Evolutionary conservation across 2,888 invertebrate genomes (phyloP), one percentile per base, ranked within the genome.

Genomic region (Rhagonycha fulva): DNA sequence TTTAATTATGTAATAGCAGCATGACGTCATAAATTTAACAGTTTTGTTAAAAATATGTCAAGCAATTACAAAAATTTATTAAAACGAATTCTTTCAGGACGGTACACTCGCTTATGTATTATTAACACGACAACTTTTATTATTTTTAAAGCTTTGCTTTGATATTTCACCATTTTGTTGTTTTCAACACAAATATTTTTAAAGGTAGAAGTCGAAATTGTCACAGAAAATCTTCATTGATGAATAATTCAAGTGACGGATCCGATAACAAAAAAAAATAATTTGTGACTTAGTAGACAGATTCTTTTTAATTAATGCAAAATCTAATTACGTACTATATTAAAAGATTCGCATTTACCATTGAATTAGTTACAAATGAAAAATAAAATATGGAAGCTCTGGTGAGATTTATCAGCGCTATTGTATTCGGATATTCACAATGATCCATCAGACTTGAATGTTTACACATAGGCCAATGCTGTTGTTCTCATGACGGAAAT

Each of bases 371-470:
- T n/a, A 47, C n/a, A 47, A 47, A n/a, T 47, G 47, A 47, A n/a
- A 47, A 47, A 47, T 47, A 47, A 47, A 47, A 47, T 47, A n/a
- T 47, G 47, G n/a, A 47, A 47, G 47, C 47, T n/a, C 47, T n/a
- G 7, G 47, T n/a, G 47, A 47, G n/a, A 47, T 47, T 47, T 47
- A 47, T n/a, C n/a, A n/a, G 7, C 9, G 47, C 47, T 47, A 47
- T 47, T 47, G 47, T 47, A 71, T 32, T 14, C 26, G 66, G 47
- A 71, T 71, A 23, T 63, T 32, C 71, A 14, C 28, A 32, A 72
- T 72, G 68, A 72, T 72, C 72, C 68, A 72, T 72, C 72, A 68
- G 72, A n/a, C 23, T 66, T 66, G 26, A 66, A 66, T 66, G 63
- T 66, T 66, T n/a, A 26, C 24, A 66, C 26, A n/a, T 66, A 66